Base-by-base conservation (phyloP, 2,113 vertebrate genomes). In the Hassar affinis region DNA sequence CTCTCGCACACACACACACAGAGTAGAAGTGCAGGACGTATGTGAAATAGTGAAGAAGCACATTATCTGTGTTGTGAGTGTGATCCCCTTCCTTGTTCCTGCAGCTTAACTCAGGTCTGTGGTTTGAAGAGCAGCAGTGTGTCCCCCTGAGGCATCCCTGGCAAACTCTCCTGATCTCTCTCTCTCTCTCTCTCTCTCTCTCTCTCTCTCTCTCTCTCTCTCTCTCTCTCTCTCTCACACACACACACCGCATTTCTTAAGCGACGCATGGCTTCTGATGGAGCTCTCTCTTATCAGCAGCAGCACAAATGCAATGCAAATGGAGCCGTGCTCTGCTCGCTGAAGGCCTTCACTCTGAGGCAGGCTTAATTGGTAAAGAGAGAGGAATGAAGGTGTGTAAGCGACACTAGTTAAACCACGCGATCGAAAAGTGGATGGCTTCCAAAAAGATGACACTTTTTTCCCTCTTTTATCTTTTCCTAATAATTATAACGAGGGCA, bases 281-380 rank as follows among this genome's bases (percentile, higher is more conserved):
- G 89, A 64, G 91, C 62, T 47, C 74, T 79, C 93, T 81, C 93
- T 94, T 94, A 94, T 94, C 93, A 93, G 92, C 91, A 89, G 88
- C 87, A 90, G 93, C 92, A 93, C 93, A 94, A 94, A 92, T 90
- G 88, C 91, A 91, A 93, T 94, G 93, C 93, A 93, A 94, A 94
- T 94, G 93, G 92, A 90, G 90, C 84, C 89, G 82, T 92, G 92
- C 93, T 93, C 90, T 92, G 92, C 93, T 93, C 90, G 91, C 91
- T 92, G 88, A 89, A 92, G 91, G 93, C 92, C 92, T 91, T 80
- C 90, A 93, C 93, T 94, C 91, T 92, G 92, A 93, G 93, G 93
- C 92, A 94, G 92, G 92, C 91, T 94, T 94, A 93, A 94, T 94
- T 94, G 93, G 92, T 94, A 94, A 94, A 93, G 92, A 92, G 90